Evolutionary conservation across 2,797 vertebrate genomes (phyloP), one percentile per base, ranked within the genome.

Genomic region (Coilia nasus): DNA sequence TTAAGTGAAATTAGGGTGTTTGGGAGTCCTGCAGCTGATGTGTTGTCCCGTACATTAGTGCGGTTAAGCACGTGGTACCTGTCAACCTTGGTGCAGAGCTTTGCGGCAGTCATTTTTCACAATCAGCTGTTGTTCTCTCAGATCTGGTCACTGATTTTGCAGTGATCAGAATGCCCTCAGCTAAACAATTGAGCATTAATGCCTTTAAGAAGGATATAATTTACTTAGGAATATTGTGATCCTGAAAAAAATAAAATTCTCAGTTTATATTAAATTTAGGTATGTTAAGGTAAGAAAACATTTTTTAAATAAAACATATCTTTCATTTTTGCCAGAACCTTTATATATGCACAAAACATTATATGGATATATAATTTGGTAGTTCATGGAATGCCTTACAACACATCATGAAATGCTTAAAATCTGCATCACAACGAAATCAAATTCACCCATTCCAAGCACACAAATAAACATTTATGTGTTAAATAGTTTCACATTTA

Each of bases 81-180:
- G 31, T 35, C 67, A 75, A 19, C 67, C 28, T 75, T 75, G 67
- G 28, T 75, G 67, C 67, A 75, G 67, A 17, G 67, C 67, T 35
- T 41, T 75, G 67, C 67, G 28, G 67, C 67, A 75, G 28, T 75
- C 67, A 75, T 75, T 75, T 75, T 75, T 75, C 67, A 75, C 67
- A 35, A 35, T 75, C 67, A 41, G 67, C 67, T 75, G 67, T 75
- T 75, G 28, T 31, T 41, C 28, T 19, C 14, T 35, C 67, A 35
- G 67, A 75, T 59, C 57, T 21, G 57, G 19, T 59, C 17, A n/a
- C 57, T 59, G 57, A 35, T 6, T 75, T 41, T 41, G 31, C 67
- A 4, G 28, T 6, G 67, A 75, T 75, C 67, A 15, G 1, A 41
- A 31, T 17, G 14, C 28, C 67, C 31, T 75, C 28, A 35, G 19